Evolutionary conservation across 2,797 vertebrate genomes (phyloP), one percentile per base, ranked within the genome.

Genomic region (Crocodylus rhombifer): DNA sequence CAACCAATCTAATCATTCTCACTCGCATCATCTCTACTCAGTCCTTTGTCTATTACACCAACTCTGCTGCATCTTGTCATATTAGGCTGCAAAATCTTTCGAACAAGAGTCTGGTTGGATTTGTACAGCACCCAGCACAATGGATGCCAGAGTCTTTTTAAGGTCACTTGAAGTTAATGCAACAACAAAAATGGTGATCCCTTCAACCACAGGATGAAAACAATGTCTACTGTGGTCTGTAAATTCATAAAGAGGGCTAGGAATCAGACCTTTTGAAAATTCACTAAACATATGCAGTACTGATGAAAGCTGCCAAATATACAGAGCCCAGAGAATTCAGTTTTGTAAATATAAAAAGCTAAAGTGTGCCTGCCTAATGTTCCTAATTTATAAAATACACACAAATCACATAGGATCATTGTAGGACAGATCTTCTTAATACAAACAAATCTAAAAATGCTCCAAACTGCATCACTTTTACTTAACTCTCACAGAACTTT

Each of bases 231-330:
- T 30, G 30, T 30, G 30, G 30, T 30, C 30, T 30, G 30, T 30
- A 30, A 30, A 42, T 9, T 73, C 28, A 56, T 4, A 82, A 76
- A 23, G 33, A 60, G 92, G 64, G 86, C 87, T 71, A 80, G 76
- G 67, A 67, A 87, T 92, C 92, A 90, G 87, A 92, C 84, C 62
- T 95, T 86, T 81, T 89, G 63, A 65, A 81, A 65, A 80, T 75
- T 94, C 81, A 65, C 63, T 85, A 86, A 42, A 91, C 55, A 78
- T 87, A 89, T 91, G 87, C 80, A 26, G 21, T 90, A 76, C 94
- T 91, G 88, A 89, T 64, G 76, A 63, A 91, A 96, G 67, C 77
- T 76, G 57, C 14, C 84, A 81, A 26, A 42, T 77, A 89, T 82
- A 86, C 89, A 94, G 84, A 94, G 84, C 63, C 2, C 2, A 26